Base-by-base conservation (phyloP, 2,888 invertebrate species). In the Elmis aenea region DNA sequence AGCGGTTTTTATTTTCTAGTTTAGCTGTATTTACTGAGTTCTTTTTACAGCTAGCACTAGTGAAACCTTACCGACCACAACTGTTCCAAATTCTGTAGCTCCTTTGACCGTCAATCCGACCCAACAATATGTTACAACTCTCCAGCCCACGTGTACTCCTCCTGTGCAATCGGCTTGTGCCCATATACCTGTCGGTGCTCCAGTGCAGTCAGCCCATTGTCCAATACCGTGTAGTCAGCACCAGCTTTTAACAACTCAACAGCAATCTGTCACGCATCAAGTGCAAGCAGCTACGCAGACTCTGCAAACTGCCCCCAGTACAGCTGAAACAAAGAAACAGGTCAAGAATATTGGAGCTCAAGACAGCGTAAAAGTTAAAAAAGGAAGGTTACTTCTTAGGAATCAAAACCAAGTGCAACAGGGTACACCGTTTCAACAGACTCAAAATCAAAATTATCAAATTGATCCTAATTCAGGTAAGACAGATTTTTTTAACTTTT, bases 271-370 rank as follows among this genome's bases (percentile, higher is more conserved):
- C 33, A 44, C 62, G 32, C 68, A 73, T 54, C 75, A 77, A 57
- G 77, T 77, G 24, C 77, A 80, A 64, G 79, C 78, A 10, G 76
- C 76, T 10, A 79, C 79, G 1, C 79, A 80, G 56, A 78, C 78
- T 2, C 74, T 74, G 45, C 69, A 75, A 25, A 61, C 67, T 6
- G 56, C 62, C 6, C 61, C 67, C 5, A 58, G 59, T 8, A 46
- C 56, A 11, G 36, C 56, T 13, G 61, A 58, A 16, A 51, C 54
- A n/a, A 50, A 54, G 34, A 45, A 54, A 33, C 46, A 51, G 22
- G 47, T 66, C 65, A 42, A 62, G 59, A 46, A 56, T 50, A 46
- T 26, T 45, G 36, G 35, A 32, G 36, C 38, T 43, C 48, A 22
- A 54, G 55, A 44, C 15, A 55, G 64, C 37, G 67, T 67, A 49